Base-by-base conservation (phyloP, 2,113 vertebrate genomes). In the Prunella himalayana region DNA sequence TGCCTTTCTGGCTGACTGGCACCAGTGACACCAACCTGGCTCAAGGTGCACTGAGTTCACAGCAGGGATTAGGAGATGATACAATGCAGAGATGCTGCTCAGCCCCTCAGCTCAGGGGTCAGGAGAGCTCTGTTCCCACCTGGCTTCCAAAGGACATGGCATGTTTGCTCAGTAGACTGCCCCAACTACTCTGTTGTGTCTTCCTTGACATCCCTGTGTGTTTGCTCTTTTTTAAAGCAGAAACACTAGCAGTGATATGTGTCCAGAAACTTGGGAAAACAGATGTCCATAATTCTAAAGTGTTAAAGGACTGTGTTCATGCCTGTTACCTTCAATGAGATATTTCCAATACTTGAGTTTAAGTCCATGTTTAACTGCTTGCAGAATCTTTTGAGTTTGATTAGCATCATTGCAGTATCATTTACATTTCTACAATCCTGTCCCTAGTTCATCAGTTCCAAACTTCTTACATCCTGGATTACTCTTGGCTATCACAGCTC, bases 391-490 rank as follows among this genome's bases (percentile, higher is more conserved):
- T 41, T 66, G 5, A 8, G 33, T 93, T 83, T 14, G 5, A 21
- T 51, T 59, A 54, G 14, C 27, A 57, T 28, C 80, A 39, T 33
- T 59, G 28, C 17, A 28, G 42, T 39, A 63, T 35, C 8, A n/a
- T 71, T 77, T 73, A 24, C 0, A 0, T 81, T 86, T 70, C 33
- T 65, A 0, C 5, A 2, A 35, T 42, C 21, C 33, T 53, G 5
- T 70, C 18, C 30, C 20, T 70, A 63, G 19, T 49, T 72, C 17
- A 61, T 66, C 35, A 27, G 16, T 70, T 88, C 44, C 45, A 76
- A 21, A 39, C 15, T 66, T 68, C 17, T 71, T 50, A 42, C 11
- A 41, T 25, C 18, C 50, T 27, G 59, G 41, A n/a, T 88, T 80
- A 13, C 17, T 30, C 23, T 83, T 31, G 1, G 2, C 37, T 44